phyloP scores from a whole-genome alignment of 2,797 vertebrate species.

The Meriones psammophilus region DNA sequence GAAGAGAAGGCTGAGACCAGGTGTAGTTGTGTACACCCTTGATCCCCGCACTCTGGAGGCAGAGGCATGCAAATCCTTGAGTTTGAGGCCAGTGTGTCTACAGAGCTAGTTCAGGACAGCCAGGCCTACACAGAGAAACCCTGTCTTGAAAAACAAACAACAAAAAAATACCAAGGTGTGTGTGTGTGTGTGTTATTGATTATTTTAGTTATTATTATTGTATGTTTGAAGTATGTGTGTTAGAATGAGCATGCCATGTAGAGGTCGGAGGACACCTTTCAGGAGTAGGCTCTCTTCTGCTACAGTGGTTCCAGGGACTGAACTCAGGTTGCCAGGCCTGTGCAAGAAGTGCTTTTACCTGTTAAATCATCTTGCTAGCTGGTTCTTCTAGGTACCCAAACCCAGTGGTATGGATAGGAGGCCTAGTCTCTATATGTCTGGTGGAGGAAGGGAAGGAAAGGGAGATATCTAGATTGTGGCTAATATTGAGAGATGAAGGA shows the following conservation, averaged over 20 bases:
- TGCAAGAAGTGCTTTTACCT: not conserved
- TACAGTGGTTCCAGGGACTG: not conserved
- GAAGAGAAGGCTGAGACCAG: not conserved
- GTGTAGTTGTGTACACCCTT: not conserved
- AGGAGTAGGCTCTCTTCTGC: not conserved
- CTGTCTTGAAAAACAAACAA: not conserved
- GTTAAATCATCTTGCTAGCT: not conserved
- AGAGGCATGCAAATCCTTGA: not conserved
- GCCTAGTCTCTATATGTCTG: not conserved
- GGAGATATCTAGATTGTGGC: not conserved
- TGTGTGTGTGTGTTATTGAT: not conserved
- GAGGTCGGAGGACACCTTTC: not conserved
- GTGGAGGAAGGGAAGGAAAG: not conserved
- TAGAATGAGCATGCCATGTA: not conserved
- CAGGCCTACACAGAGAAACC: not conserved
- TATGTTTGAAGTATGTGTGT: not conserved
- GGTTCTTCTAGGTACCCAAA: not conserved
- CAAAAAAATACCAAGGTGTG: not conserved
- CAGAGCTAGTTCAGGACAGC: not conserved
- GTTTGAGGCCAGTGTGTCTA: not conserved
- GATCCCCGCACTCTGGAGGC: not conserved
- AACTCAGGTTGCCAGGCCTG: not conserved
- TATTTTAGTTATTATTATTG: not conserved
- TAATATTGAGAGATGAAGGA: not conserved
- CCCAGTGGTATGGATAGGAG: not conserved